Percentiles rank a stretch among this genome's conserved stretches.
Evolutionary conservation across 2,888 invertebrate species (phyloP).

Genomic region (Nomada ruficornis): DNA sequence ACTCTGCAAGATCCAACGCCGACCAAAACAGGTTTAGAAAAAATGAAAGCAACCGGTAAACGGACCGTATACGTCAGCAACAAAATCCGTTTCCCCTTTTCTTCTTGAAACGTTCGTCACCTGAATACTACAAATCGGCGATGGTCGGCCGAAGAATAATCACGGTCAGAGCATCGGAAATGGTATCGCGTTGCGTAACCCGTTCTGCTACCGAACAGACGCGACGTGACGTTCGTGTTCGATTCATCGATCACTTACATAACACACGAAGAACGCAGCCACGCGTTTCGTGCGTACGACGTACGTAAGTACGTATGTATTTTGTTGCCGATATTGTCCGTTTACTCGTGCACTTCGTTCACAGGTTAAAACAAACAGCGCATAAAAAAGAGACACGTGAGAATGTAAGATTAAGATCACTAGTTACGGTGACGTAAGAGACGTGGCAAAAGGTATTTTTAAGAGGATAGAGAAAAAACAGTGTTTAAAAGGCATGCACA

Average conservation of each 20-base stretch:
- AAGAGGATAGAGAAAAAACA: slow-evolving; percentile 72
- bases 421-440: slow-evolving; percentile 76
- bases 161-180: slow-evolving; percentile 29
- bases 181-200: slow-evolving; percentile 51
- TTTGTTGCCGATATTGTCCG: slow-evolving; percentile 62
- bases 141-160: slow-evolving; percentile 28
- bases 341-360: slow-evolving; percentile 39
- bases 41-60: slow-evolving; percentile 11
- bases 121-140: background rate
- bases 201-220: slow-evolving; percentile 29
- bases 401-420: slow-evolving; percentile 77
- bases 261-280: slow-evolving; percentile 26
- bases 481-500: slow-evolving; percentile 78
- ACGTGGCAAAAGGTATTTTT: slow-evolving; percentile 72
- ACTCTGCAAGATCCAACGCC: slow-evolving; percentile 65
- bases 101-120: background rate
- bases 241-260: slow-evolving; percentile 51
- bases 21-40: slow-evolving; percentile 28
- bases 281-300: slow-evolving; percentile 16
- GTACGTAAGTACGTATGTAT: slow-evolving; percentile 24
- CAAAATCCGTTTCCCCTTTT: slow-evolving; percentile 34
- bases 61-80: slow-evolving; percentile 44
- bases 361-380: slow-evolving; percentile 62
- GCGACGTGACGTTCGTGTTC: slow-evolving; percentile 28
- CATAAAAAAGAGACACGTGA: slow-evolving; percentile 74